Evolutionary conservation across 2,113 vertebrate genomes (phyloP).

Genomic region (Eclectus roratus): DNA sequence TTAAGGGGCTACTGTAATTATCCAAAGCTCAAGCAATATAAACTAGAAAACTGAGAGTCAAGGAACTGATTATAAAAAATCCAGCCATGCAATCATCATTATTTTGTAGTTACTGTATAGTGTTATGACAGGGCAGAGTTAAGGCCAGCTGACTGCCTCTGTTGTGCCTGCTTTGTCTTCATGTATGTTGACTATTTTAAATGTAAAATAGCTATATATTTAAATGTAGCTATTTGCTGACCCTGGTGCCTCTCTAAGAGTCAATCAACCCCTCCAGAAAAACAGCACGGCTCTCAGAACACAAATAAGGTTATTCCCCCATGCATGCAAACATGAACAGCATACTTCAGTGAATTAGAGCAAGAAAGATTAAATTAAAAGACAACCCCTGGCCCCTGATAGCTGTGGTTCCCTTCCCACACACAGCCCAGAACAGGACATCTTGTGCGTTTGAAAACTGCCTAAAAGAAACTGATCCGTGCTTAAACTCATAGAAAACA

Average conservation of each 20-base stretch:
- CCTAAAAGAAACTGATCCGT: neutral
- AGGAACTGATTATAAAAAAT: neutral
- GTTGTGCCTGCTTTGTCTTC: neutral
- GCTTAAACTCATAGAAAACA: neutral
- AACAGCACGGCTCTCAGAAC: neutral
- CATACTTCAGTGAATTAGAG: conserved; percentile 52
- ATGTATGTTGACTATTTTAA: neutral
- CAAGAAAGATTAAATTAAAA: conserved; percentile 56
- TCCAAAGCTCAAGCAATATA: neutral
- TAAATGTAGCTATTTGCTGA: neutral
- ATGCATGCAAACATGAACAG: conserved; percentile 31
- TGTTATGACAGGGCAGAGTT: neutral
- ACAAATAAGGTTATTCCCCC: conserved; percentile 24
- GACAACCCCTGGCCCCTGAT: conserved; percentile 4
- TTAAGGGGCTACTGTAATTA: conserved; percentile 18
- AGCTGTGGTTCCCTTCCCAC: neutral
- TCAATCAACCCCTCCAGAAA: neutral
- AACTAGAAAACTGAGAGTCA: neutral
- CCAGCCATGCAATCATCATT: neutral
- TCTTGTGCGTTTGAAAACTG: neutral
- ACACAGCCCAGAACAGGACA: neutral
- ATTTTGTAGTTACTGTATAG: neutral
- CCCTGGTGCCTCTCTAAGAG: neutral
- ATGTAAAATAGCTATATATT: neutral
- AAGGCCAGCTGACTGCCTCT: neutral